Evolutionary conservation across 2,888 invertebrate species (phyloP).

Genomic region (Philaethria dido): DNA sequence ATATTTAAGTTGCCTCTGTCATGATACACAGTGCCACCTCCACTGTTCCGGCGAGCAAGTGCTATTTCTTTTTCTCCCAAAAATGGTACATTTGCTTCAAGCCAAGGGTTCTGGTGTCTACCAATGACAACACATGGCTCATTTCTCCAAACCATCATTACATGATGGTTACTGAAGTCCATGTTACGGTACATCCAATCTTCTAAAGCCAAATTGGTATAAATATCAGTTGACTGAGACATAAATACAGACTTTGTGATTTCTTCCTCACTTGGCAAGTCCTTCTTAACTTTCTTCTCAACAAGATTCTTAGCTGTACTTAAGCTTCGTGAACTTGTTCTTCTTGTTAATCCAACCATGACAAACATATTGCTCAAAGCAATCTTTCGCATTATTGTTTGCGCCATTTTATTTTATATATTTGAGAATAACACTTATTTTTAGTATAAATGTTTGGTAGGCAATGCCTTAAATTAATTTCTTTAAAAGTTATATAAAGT

Average conservation of each 20-base stretch:
- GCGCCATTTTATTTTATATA: conserved; percentile 66
- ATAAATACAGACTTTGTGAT: conserved; percentile 94
- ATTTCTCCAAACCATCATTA: conserved; percentile 96
- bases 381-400: conserved; percentile 75
- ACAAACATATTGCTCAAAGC: conserved; percentile 68
- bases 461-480: conserved; percentile 63
- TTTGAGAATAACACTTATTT: conserved; percentile 67
- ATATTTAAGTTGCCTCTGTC: conserved; percentile 96
- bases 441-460: conserved; percentile 71
- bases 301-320: conserved; percentile 57
- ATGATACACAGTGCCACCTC: conserved; percentile 98
- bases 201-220: conserved; percentile 96
- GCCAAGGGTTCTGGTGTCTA: conserved; percentile 98
- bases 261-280: conserved; percentile 71
- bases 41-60: conserved; percentile 95
- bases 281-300: conserved; percentile 59
- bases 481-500: conserved; percentile 45
- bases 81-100: conserved; percentile 91
- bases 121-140: conserved; percentile 98
- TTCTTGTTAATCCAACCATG: conserved; percentile 68
- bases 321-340: conserved; percentile 65
- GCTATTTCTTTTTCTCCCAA: conserved; percentile 87
- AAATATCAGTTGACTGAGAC: conserved; percentile 95
- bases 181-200: conserved; percentile 97
- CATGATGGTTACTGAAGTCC: conserved; percentile 91